Conservation (phyloP, 2,797 vertebrate genomes). For the Acomys russatus region DNA sequence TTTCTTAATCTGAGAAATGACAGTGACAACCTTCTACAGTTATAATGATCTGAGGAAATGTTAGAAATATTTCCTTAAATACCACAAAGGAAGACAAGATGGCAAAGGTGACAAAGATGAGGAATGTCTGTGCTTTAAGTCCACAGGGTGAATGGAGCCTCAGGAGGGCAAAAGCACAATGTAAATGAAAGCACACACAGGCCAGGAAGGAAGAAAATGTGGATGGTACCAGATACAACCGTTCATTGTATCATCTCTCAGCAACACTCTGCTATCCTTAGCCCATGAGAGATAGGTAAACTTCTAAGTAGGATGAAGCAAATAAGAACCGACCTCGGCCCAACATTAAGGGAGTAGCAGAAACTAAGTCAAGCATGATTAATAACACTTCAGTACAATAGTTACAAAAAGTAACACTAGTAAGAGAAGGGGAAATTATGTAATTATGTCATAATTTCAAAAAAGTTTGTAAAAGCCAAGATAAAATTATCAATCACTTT, state of each 20-base stretch:
- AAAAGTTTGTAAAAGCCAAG: not conserved
- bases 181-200: not conserved
- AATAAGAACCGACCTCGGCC: not conserved
- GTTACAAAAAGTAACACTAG: not conserved
- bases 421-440: not conserved
- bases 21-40: not conserved
- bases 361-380: not conserved
- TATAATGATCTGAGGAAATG: not conserved
- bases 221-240: not conserved
- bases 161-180: not conserved
- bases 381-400: not conserved
- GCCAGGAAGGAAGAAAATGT: not conserved
- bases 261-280: not conserved
- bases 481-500: not conserved
- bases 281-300: not conserved
- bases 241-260: not conserved
- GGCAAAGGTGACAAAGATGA: not conserved
- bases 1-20: not conserved
- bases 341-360: not conserved
- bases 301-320: not conserved
- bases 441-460: not conserved
- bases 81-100: not conserved
- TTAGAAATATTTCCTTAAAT: slow-evolving; percentile 16
- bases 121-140: not conserved
- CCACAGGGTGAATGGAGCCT: not conserved